Percentiles rank a stretch among this genome's conserved stretches.
phyloP scores from a whole-genome alignment of 2,797 vertebrate species.

The Carapus acus region DNA sequence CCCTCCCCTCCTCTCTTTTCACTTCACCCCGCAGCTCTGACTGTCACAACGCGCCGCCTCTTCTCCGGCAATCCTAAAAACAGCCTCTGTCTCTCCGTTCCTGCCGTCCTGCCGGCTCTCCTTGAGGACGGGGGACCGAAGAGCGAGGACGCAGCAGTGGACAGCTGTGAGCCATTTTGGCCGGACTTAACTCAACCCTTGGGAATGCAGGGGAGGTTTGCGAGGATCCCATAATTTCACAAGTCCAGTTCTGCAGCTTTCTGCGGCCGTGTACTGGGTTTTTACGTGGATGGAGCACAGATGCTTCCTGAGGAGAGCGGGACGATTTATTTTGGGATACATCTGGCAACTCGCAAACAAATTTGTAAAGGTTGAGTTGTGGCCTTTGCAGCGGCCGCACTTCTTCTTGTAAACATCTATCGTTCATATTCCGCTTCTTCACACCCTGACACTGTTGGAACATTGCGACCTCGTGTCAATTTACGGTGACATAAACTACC shows the following conservation, averaged over 20 bases:
- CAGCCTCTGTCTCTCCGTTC: neutral
- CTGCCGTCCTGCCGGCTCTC: conserved; percentile 10
- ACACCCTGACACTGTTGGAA: neutral
- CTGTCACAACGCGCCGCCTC: conserved; percentile 4
- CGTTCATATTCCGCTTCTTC: neutral
- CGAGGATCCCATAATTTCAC: neutral
- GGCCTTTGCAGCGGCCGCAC: neutral
- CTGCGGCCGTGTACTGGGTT: conserved; percentile 12
- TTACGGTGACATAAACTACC: neutral
- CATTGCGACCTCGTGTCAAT: conserved; percentile 10
- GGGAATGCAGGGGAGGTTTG: neutral
- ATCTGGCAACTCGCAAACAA: conserved; percentile 10
- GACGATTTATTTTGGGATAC: conserved; percentile 21
- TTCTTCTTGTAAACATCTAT: conserved; percentile 14
- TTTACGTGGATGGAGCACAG: conserved; percentile 3
- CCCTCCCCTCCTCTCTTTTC: conserved; percentile 13
- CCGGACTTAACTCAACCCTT: neutral
- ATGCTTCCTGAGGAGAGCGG: conserved; percentile 18
- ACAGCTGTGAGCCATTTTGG: conserved; percentile 2
- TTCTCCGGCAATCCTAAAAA: conserved; percentile 13
- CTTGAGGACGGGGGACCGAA: conserved; percentile 15
- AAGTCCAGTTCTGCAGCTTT: conserved; percentile 11
- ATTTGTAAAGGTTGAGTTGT: conserved; percentile 2
- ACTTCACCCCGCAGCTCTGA: conserved; percentile 4
- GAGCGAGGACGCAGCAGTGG: neutral